phyloP scores from a whole-genome alignment of 2,888 invertebrate genomes.

The Leucozona laternaria region DNA sequence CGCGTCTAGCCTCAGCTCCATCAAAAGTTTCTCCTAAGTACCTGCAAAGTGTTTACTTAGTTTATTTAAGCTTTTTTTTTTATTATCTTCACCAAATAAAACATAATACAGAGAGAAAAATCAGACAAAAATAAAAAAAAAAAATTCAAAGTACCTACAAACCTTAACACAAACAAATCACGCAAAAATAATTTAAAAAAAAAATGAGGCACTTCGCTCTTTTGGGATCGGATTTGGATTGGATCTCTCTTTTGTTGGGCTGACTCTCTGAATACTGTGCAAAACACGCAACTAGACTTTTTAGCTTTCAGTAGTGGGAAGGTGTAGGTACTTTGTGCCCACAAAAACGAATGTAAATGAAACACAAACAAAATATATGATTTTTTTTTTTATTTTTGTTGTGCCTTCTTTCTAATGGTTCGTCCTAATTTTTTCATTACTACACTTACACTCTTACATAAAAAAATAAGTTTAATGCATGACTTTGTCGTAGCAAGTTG shows the following conservation, averaged over 20 bases:
- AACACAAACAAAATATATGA: constrained; percentile 49
- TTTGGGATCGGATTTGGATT: constrained; percentile 34
- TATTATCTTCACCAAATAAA: constrained; percentile 54
- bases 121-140: constrained; percentile 6
- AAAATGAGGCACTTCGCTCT: constrained; percentile 35
- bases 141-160: constrained; percentile 35
- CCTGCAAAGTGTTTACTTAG: constrained; percentile 52
- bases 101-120: constrained; percentile 36
- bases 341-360: constrained; percentile 64
- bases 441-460: constrained; percentile 68
- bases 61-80: constrained; percentile 62
- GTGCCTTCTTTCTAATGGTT: constrained; percentile 61
- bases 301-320: constrained; percentile 49
- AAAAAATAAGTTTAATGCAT: neutral
- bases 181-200: constrained; percentile 33
- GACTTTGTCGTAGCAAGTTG: neutral
- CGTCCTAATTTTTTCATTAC: constrained; percentile 75
- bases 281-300: constrained; percentile 68
- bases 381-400: constrained; percentile 28
- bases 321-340: constrained; percentile 46
- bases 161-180: constrained; percentile 69
- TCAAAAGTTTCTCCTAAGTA: constrained; percentile 38
- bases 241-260: constrained; percentile 26
- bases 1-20: constrained; percentile 15
- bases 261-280: constrained; percentile 45